phyloP scores from a whole-genome alignment of 2,113 vertebrate species.

The Sebastes fasciatus region DNA sequence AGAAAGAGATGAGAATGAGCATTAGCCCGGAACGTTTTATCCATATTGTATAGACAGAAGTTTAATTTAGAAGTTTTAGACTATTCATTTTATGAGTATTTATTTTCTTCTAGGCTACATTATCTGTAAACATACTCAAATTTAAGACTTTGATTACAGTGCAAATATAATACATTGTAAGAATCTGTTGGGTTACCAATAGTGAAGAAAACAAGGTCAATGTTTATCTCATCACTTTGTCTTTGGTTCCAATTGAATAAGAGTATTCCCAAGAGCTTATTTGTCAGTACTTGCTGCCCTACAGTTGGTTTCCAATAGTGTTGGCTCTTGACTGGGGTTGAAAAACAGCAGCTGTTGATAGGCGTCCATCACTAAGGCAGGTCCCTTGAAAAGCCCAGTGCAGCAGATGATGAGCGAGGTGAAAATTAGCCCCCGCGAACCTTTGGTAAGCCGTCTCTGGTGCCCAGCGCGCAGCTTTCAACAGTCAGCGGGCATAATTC shows the following conservation, averaged over 20 bases:
- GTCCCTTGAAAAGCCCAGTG: slow-evolving; percentile 31
- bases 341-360: slow-evolving; percentile 66
- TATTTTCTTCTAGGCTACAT: neutral
- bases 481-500: slow-evolving; percentile 7
- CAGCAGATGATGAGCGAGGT: slow-evolving; percentile 40
- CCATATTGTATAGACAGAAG: neutral
- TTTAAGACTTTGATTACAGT: neutral
- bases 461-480: slow-evolving; percentile 35
- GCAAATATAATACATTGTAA: neutral
- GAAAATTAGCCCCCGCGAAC: slow-evolving; percentile 43
- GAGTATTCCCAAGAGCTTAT: neutral
- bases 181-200: neutral
- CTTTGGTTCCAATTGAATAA: slow-evolving; percentile 3
- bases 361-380: slow-evolving; percentile 23
- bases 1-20: neutral
- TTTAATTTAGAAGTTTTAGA: neutral
- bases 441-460: slow-evolving; percentile 22
- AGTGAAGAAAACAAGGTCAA: neutral
- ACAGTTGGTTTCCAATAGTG: neutral
- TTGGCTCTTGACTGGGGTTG: neutral
- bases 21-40: neutral
- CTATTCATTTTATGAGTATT: neutral
- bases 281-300: neutral
- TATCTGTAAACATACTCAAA: neutral
- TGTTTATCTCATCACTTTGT: neutral